Evolutionary conservation across 2,797 vertebrate species (phyloP), one percentile per base, ranked within the genome.

Genomic region (Lepilemur septentrionalis): DNA sequence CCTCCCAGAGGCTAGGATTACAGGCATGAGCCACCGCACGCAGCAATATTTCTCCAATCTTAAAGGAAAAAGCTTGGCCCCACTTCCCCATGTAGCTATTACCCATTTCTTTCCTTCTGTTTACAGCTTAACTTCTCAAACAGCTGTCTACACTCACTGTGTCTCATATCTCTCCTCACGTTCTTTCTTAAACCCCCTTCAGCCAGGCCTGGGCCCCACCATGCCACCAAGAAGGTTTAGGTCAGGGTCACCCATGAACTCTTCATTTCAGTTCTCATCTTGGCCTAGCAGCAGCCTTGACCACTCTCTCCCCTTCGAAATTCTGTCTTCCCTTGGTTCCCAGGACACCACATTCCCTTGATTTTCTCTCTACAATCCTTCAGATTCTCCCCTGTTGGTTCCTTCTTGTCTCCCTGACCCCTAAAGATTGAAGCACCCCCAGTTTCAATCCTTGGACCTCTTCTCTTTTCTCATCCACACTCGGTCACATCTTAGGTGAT

Each of bases 401-500:
- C 18, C n/a, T 67, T 50, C 23, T 89, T 61, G 3, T 61, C 28
- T 61, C 72, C 67, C 72, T 61, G 46, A 52, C 69, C 91, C 94
- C 78, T 35, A 38, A 69, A 57, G 32, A 11, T 14, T 7, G 25
- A 23, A 41, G 3, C 11, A n/a, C 25, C 69, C 78, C 43, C 73
- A 61, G 13, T 52, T 93, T 73, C 69, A 59, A 14, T 69, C 73
- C 48, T n/a, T 15, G 18, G 30, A 48, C 50, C 70, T 95, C 89
- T 89, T 65, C 35, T 91, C 73, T n/a, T 86, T 82, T 57, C 84
- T 55, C 59, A 78, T 73, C 91, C 46, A 52, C 30, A 28, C 63
- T 93, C 89, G 22, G 7, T 81, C 46, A 43, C 23, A 9, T 73
- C 65, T 91, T 57, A 38, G 81, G 50, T 95, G 95, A 96, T 78